phyloP scores from a whole-genome alignment of 2,888 invertebrate genomes.

The Hetaerina titia region DNA sequence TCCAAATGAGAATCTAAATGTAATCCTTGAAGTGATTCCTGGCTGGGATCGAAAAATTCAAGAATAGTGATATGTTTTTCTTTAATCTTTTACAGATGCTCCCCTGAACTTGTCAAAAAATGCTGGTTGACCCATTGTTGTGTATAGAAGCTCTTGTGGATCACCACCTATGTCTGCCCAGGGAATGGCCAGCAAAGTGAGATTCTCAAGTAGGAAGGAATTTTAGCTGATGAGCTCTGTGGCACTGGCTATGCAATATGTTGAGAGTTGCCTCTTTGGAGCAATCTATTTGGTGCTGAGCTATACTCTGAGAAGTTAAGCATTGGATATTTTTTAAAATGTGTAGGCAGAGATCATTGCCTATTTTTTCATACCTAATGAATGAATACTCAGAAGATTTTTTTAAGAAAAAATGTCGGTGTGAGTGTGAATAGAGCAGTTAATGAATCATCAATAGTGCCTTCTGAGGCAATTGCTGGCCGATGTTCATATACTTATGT shows the following conservation, averaged over 20 bases:
- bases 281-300: slow-evolving; percentile 63
- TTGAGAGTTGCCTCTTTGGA: slow-evolving; percentile 37
- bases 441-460: slow-evolving; percentile 65
- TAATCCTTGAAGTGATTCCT: too few relatives aligned
- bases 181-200: slow-evolving; percentile 56
- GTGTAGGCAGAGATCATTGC: slow-evolving; percentile 55
- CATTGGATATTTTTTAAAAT: slow-evolving; percentile 67
- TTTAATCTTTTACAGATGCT: slow-evolving; percentile 85
- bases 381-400: slow-evolving; percentile 66
- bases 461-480: slow-evolving; percentile 63
- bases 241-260: slow-evolving; percentile 55
- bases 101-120: slow-evolving; percentile 94
- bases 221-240: slow-evolving; percentile 13
- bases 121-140: slow-evolving; percentile 78
- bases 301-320: slow-evolving; percentile 61
- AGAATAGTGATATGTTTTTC: slow-evolving; percentile 68
- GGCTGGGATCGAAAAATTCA: slow-evolving; percentile 54
- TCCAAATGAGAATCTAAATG: too few relatives aligned
- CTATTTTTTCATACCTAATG: slow-evolving; percentile 59
- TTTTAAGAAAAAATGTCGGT: slow-evolving; percentile 49
- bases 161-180: slow-evolving; percentile 46
- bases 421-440: slow-evolving; percentile 59
- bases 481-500: slow-evolving; percentile 64
- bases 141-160: slow-evolving; percentile 23
- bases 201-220: slow-evolving; percentile 45